Conservation (phyloP, 2,113 vertebrate species). For the Labeo catla region DNA sequence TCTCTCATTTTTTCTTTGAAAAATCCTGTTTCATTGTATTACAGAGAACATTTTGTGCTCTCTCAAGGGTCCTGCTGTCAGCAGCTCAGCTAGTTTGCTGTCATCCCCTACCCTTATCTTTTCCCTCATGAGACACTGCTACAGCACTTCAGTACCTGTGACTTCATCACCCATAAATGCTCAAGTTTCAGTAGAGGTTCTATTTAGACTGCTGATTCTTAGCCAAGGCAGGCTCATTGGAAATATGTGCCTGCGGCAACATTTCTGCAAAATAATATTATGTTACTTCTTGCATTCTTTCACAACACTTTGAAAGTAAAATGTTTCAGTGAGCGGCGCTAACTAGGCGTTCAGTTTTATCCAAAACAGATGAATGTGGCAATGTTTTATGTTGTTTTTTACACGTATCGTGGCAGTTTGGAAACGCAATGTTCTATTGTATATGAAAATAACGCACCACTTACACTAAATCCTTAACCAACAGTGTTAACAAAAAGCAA, state of each 20-base stretch:
- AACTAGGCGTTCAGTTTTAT: neutral
- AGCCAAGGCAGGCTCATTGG: neutral
- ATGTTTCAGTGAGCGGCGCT: neutral
- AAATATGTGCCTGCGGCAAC: neutral
- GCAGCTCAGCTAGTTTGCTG: neutral
- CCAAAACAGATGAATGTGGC: neutral
- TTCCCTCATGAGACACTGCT: constrained; percentile 31
- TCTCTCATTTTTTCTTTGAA: neutral
- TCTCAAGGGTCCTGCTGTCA: constrained; percentile 38
- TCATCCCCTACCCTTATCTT: neutral
- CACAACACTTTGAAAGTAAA: neutral
- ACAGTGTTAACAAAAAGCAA: neutral
- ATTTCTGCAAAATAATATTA: neutral
- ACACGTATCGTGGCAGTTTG: neutral
- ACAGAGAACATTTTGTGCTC: neutral
- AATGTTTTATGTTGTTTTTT: neutral
- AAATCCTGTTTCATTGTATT: neutral
- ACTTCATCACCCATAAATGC: constrained; percentile 10
- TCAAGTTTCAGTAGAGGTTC: neutral
- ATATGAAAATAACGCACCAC: neutral
- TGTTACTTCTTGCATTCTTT: neutral
- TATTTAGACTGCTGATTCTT: neutral
- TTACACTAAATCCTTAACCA: neutral
- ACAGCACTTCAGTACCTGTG: neutral
- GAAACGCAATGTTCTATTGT: neutral